Base-by-base conservation (phyloP, 1,140 invertebrate species). In the Pantala flavescens region DNA sequence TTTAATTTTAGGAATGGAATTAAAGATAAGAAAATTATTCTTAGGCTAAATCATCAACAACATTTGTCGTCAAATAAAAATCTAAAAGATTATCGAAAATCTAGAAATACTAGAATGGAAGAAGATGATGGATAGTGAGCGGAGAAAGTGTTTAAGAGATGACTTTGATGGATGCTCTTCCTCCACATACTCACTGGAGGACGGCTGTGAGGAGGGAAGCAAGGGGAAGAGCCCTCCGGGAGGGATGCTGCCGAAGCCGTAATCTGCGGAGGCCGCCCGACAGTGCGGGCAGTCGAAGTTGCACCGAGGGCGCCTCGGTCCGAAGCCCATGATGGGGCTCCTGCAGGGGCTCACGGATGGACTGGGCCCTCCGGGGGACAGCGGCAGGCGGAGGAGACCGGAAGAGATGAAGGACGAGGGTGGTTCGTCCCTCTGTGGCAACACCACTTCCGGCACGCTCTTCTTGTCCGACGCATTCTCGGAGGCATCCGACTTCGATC, bases 261-360 rank as follows among this genome's bases (percentile, higher is more conserved):
- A 63, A 63, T 63, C 49, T 5, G 14, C n/a, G 2, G 16, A 63
- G 74, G 88, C 86, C 49, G 86, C 83, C 72, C 86, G 89, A 84
- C 90, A 91, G 76, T 87, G 85, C 77, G 89, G 88, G 79, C 90
- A 91, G 80, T 90, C 90, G 23, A 91, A 84, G 1, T 89, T 91
- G 82, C 90, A 91, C 78, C 90, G 88, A 23, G 89, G 89, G 72
- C 89, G 82, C 23, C 89, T 84, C 75, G 89, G 87, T 82, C 90
- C 89, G 70, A 90, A 83, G 28, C 90, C 81, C 0, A 90, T 90
- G 49, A 24, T 19, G 14, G 24, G 23, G 23, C 73, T 63, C 24
- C 43, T 43, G 24, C 24, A 73, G 7, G 23, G 24, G 24, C n/a
- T 36, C 2, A 36, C 21, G 10, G 36, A 73, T 11, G 72, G 9